Conservation (phyloP, 2,888 invertebrate genomes). For the Stenichneumon culpator region DNA sequence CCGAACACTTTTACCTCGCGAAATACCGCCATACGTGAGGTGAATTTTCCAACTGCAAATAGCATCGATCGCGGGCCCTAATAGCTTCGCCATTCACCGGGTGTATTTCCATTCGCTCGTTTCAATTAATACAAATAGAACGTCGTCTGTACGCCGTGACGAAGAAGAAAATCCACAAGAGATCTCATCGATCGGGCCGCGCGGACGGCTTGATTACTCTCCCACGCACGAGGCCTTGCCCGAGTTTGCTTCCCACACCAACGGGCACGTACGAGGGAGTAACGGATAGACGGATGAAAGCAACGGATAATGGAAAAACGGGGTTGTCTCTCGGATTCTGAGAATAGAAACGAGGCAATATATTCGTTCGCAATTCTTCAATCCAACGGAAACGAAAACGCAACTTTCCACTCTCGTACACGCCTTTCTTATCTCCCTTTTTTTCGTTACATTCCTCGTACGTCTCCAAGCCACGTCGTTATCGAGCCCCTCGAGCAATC, state of each 20-base stretch:
- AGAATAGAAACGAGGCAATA: constrained; percentile 14
- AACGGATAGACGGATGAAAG: background rate
- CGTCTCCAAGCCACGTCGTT: background rate
- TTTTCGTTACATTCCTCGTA: background rate
- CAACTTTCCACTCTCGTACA: background rate
- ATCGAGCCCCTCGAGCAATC: background rate
- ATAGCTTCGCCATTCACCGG: constrained; percentile 22
- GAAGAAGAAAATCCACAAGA: background rate
- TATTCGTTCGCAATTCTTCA: background rate
- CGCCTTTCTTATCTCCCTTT: constrained; percentile 1
- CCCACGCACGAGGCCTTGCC: background rate
- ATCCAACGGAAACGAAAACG: background rate
- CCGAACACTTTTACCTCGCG: background rate
- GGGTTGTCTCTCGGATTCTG: background rate
- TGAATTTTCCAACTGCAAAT: constrained; percentile 39
- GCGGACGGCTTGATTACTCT: constrained; percentile 10
- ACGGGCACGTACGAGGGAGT: background rate
- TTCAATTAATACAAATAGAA: constrained; percentile 41
- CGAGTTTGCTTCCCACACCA: background rate
- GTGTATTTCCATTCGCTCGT: constrained; percentile 33
- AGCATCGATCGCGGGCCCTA: background rate
- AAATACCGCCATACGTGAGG: constrained; percentile 42
- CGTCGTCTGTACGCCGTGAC: background rate
- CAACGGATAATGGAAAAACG: constrained; percentile 11
- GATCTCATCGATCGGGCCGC: constrained; percentile 1